Conservation (phyloP, 2,888 invertebrate species). For the Microctonus aethiopoides region DNA sequence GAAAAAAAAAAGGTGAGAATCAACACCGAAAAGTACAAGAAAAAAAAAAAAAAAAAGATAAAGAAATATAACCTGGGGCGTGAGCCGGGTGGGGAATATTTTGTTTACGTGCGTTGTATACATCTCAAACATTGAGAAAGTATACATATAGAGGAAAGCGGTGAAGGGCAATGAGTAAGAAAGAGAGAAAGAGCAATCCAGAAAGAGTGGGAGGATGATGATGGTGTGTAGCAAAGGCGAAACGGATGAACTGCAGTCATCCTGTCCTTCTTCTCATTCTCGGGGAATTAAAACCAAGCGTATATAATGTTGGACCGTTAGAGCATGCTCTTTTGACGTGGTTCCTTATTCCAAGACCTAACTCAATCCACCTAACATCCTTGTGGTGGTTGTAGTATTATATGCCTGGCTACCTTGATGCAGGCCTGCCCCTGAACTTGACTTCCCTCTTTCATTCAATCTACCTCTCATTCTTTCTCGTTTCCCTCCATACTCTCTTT, state of each 20-base stretch:
- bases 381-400: conserved; percentile 42
- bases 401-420: conserved; percentile 44
- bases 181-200: conserved; percentile 13
- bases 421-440: conserved; percentile 64
- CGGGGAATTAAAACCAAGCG: conserved; percentile 20
- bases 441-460: conserved; percentile 33
- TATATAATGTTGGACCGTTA: conserved; percentile 50
- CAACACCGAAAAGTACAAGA: background rate
- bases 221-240: conserved; percentile 1
- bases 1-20: background rate
- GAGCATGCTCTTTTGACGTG: conserved; percentile 45
- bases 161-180: conserved; percentile 23
- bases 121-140: conserved; percentile 17
- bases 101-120: conserved; percentile 17
- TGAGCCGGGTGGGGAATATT: conserved; percentile 27
- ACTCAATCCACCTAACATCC: conserved; percentile 47
- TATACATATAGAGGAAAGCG: conserved; percentile 16
- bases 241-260: conserved; percentile 29
- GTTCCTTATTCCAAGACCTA: conserved; percentile 44
- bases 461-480: background rate
- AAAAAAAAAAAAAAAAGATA: background rate
- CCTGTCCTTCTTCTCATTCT: conserved; percentile 16
- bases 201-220: conserved; percentile 4
- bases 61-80: background rate
- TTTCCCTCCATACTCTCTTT: conserved; percentile 55